Conservation (phyloP, 2,797 vertebrate species). For the Muscicapa comitata region DNA sequence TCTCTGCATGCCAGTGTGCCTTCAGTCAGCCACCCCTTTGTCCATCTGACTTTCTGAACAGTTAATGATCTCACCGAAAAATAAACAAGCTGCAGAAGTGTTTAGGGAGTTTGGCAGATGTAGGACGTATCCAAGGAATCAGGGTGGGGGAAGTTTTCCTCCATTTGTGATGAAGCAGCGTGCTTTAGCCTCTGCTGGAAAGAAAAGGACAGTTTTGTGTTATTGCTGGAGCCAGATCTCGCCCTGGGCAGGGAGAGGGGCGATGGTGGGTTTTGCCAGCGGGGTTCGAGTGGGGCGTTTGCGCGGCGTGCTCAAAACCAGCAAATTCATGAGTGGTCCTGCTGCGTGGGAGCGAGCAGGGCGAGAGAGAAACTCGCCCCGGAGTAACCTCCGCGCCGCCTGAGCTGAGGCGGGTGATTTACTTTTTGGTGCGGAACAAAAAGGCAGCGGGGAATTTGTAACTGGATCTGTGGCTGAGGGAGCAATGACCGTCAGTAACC, state of each 20-base stretch:
- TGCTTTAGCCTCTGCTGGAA: not conserved
- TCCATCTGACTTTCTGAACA: not conserved
- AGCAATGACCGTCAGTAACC: constrained; percentile 83
- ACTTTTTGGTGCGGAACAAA: constrained; percentile 54
- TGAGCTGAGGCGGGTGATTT: constrained; percentile 41
- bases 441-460: constrained; percentile 63
- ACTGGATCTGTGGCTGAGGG: constrained; percentile 72
- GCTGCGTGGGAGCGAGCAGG: not conserved
- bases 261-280: not conserved
- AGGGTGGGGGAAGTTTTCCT: not conserved
- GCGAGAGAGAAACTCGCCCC: not conserved
- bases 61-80: constrained; percentile 18
- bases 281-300: rapidly evolving
- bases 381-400: not conserved
- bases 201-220: rapidly evolving
- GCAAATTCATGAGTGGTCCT: not conserved
- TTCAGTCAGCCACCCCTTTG: not conserved
- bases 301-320: rapidly evolving
- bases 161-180: rapidly evolving
- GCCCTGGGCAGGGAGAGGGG: not conserved
- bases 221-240: not conserved
- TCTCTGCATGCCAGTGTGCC: not conserved
- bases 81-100: not conserved
- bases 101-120: not conserved
- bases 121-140: not conserved